Evolutionary conservation across 2,797 vertebrate genomes (phyloP), one percentile per base, ranked within the genome.

Genomic region (Phataginus tricuspis): DNA sequence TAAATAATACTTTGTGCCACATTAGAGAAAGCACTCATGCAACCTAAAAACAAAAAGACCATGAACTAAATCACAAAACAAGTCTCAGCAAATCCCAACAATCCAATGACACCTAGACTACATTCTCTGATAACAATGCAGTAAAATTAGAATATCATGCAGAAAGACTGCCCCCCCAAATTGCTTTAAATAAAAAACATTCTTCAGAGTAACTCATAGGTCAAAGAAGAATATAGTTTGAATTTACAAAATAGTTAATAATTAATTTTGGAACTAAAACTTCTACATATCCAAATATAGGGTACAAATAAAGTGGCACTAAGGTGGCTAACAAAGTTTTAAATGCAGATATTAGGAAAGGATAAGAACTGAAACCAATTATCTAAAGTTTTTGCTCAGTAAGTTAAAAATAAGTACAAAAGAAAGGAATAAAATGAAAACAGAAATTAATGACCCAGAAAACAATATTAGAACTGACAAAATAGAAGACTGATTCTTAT

Each of bases 401-500:
- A 57, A 83, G 34, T 75, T 85, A 61, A 18, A 90, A 68, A 75
- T 75, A 91, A 93, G 5, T 23, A 23, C 27, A 31, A 34, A 80
- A 68, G 13, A 53, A 90, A 69, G 64, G 49, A 97, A 91, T 79
- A 87, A 71, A 57, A 51, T 55, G 87, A 88, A 84, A 57, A 6
- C 49, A 75, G 45, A 75, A 53, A 53, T 75, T 34, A 75, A 23
- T 11, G 18, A 51, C 49, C 31, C 63, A 82, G 53, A n/a, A 29
- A 88, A 88, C 42, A 86, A 19, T 69, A 89, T 71, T 93, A 77
- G n/a, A 53, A 51, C 72, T 92, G 64, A 82, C 23, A 77, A 82
- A 97, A 45, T 53, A 89, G 42, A 91, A 95, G 82, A 45, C 53
- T 91, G 49, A 57, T 75, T 96, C 66, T 74, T 66, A 53, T 37